phyloP scores from a whole-genome alignment of 1,140 invertebrate species.

The Lasioglossum baleicum region DNA sequence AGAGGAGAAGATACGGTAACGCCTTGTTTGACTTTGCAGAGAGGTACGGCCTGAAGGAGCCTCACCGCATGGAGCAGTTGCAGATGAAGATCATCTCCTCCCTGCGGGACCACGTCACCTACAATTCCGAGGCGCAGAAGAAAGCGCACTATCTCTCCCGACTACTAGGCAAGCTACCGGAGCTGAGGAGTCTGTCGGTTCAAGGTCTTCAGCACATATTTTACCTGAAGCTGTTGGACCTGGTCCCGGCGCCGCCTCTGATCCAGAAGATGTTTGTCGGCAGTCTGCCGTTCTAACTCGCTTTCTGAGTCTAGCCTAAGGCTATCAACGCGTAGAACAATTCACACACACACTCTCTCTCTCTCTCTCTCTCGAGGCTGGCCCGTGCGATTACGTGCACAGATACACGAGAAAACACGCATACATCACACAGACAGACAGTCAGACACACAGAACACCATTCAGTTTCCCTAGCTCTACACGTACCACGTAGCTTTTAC shows the following conservation, averaged over 20 bases:
- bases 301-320: conserved; percentile 20
- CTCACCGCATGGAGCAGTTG: conserved; percentile 93
- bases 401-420: no score
- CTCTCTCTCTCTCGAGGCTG: conserved; percentile 5
- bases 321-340: conserved; percentile 49
- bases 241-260: conserved; percentile 93
- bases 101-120: conserved; percentile 95
- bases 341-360: background rate
- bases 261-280: conserved; percentile 97
- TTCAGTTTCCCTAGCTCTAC: conserved; percentile 50
- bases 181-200: conserved; percentile 93
- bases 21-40: conserved; percentile 82
- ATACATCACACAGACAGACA: no score
- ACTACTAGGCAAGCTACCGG: conserved; percentile 93
- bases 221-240: conserved; percentile 95
- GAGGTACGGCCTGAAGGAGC: conserved; percentile 94
- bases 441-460: background rate
- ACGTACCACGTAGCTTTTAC: conserved; percentile 49
- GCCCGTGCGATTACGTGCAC: conserved; percentile 48
- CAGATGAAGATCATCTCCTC: conserved; percentile 98
- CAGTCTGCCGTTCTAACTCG: conserved; percentile 89
- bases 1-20: no score
- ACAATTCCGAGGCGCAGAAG: conserved; percentile 93
- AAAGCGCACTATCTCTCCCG: conserved; percentile 95
- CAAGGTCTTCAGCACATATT: conserved; percentile 96